Percentiles rank a stretch among this genome's conserved stretches.
Conservation (phyloP, 1,140 invertebrate species). For the Papilio aristodemus region DNA sequence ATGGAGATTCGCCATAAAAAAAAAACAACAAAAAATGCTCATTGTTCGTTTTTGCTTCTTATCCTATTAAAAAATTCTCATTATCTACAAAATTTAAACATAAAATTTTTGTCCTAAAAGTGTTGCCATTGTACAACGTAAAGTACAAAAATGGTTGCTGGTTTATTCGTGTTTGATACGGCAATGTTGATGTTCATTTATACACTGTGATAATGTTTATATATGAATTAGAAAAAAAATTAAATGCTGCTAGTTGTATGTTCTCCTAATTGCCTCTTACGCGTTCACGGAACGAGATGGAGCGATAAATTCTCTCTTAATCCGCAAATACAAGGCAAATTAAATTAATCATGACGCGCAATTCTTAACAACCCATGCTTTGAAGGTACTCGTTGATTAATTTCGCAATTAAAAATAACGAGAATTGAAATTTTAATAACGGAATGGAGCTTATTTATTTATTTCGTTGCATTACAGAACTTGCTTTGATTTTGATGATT, state of each 20-base stretch:
- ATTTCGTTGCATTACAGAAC: background rate
- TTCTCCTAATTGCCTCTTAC: slow-evolving; percentile 13
- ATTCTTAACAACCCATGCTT: slow-evolving; percentile 13
- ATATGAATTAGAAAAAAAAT: background rate
- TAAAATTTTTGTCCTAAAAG: too few species aligned
- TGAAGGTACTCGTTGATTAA: slow-evolving; percentile 15
- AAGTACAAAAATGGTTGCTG: too few species aligned
- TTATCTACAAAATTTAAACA: too few species aligned
- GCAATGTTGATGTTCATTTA: too few species aligned
- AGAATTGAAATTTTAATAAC: slow-evolving; percentile 11
- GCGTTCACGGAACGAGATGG: slow-evolving; percentile 10
- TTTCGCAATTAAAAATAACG: slow-evolving; percentile 11
- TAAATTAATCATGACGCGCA: slow-evolving; percentile 8
- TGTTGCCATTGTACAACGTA: too few species aligned
- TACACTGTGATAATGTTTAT: background rate
- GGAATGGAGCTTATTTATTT: background rate
- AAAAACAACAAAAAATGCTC: too few species aligned
- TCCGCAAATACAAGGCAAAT: slow-evolving; percentile 15
- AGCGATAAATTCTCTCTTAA: slow-evolving; percentile 4
- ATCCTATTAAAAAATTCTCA: too few species aligned
- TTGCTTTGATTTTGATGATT: background rate
- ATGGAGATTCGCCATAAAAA: too few species aligned
- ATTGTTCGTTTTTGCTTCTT: too few species aligned
- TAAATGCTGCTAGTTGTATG: background rate
- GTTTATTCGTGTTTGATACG: too few species aligned